Evolutionary conservation across 2,888 invertebrate genomes (phyloP).

Genomic region (Noctua janthe): DNA sequence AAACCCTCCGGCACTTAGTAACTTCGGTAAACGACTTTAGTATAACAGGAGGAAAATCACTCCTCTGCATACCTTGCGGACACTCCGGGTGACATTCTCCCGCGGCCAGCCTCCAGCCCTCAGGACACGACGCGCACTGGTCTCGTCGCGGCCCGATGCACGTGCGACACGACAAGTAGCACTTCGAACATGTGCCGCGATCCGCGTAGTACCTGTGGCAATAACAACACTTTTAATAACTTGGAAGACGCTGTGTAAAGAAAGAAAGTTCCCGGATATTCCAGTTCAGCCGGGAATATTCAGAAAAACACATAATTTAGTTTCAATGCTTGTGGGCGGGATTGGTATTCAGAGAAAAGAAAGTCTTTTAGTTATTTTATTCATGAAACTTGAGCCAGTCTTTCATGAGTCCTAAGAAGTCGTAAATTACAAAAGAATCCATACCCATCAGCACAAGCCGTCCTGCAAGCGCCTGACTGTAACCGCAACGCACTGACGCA

Average conservation of each 20-base stretch:
- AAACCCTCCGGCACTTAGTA: background rate
- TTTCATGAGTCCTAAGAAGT: background rate
- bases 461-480: constrained; percentile 95
- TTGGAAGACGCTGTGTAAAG: no score
- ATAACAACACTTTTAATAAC: background rate
- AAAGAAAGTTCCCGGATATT: background rate
- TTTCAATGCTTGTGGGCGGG: background rate
- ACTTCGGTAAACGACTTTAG: background rate
- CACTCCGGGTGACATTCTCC: constrained; percentile 96
- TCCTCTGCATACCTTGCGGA: constrained; percentile 91
- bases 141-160: constrained; percentile 96
- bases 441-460: constrained; percentile 92
- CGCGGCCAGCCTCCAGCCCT: constrained; percentile 95
- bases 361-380: background rate
- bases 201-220: constrained; percentile 95
- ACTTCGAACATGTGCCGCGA: constrained; percentile 95
- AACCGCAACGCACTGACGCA: constrained; percentile 94
- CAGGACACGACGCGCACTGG: constrained; percentile 96
- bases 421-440: background rate
- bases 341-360: background rate
- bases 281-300: background rate
- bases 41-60: background rate
- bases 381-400: background rate
- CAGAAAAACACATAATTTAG: background rate
- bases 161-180: constrained; percentile 95